These are phyloP conservation scores for Chelon auratus DNA, from an alignment of 2,797 vertebrate species.

Conservation along the genomic window DNA sequence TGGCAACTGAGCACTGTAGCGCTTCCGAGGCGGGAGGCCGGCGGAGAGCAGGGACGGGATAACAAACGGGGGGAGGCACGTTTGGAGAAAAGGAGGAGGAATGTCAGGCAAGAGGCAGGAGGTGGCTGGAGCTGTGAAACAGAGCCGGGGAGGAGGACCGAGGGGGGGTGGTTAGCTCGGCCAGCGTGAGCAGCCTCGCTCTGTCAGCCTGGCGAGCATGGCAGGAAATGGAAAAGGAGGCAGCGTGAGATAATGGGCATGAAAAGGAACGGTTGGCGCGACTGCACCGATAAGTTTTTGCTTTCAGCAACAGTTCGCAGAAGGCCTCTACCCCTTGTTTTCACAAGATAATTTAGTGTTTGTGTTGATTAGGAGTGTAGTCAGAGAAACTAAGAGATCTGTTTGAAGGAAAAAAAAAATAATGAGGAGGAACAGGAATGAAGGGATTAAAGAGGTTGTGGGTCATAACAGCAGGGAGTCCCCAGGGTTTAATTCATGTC, in stretches of 20 bases:
- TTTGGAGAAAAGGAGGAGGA: slow-evolving; percentile 29
- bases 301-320: neutral
- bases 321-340: neutral
- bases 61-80: slow-evolving; percentile 28
- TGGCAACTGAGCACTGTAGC: slow-evolving; percentile 63
- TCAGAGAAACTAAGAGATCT: neutral
- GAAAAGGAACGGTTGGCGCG: slow-evolving; percentile 16
- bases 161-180: slow-evolving; percentile 9
- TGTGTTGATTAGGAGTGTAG: neutral
- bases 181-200: slow-evolving; percentile 12
- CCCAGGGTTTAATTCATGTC: neutral
- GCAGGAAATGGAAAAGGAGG: slow-evolving; percentile 7
- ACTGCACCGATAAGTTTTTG: slow-evolving; percentile 27
- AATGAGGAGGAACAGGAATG: neutral
- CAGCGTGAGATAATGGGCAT: slow-evolving; percentile 21
- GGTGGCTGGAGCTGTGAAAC: slow-evolving; percentile 35
- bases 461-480: neutral
- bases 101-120: slow-evolving; percentile 25
- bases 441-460: slow-evolving; percentile 9
- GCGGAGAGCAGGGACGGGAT: slow-evolving; percentile 16
- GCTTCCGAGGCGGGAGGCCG: slow-evolving; percentile 9
- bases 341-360: neutral
- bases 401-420: neutral
- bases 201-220: neutral
- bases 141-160: slow-evolving; percentile 16